Percentiles rank a stretch among this genome's conserved stretches.
Conservation (phyloP, 1,140 invertebrate species). For the Phthorimaea operculella region DNA sequence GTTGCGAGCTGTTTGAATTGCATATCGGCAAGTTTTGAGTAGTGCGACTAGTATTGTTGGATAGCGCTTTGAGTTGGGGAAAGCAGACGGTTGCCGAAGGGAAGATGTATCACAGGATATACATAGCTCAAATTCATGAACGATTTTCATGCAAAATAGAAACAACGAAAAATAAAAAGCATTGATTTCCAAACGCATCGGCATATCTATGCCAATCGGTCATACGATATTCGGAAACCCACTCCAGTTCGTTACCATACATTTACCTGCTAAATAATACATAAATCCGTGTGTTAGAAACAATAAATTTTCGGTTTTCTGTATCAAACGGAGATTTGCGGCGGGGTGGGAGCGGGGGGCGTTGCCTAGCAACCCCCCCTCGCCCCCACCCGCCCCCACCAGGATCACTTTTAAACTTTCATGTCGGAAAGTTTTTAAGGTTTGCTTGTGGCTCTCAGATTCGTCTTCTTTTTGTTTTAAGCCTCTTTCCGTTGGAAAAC, state of each 20-base stretch:
- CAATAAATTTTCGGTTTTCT: constrained; percentile 51
- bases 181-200: too few relatives aligned
- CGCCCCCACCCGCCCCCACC: constrained; percentile 11
- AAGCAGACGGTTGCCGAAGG: too few relatives aligned
- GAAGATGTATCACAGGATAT: too few relatives aligned
- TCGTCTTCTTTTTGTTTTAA: constrained; percentile 52
- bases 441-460: constrained; percentile 54
- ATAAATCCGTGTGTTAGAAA: constrained; percentile 34
- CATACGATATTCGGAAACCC: too few relatives aligned
- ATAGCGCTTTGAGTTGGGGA: too few relatives aligned
- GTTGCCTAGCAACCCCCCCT: constrained; percentile 53
- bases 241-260: not conserved
- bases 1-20: constrained; percentile 17
- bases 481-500: constrained; percentile 21
- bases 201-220: too few relatives aligned
- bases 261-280: constrained; percentile 15
- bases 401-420: constrained; percentile 66
- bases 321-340: constrained; percentile 41
- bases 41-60: too few relatives aligned
- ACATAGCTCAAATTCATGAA: too few relatives aligned
- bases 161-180: too few relatives aligned
- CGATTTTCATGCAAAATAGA: too few relatives aligned
- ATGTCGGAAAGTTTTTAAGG: constrained; percentile 55
- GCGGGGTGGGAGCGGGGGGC: constrained; percentile 38
- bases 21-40: not conserved